Evolutionary conservation across 2,113 vertebrate species (phyloP).

Genomic region (Pterocles burchelli): DNA sequence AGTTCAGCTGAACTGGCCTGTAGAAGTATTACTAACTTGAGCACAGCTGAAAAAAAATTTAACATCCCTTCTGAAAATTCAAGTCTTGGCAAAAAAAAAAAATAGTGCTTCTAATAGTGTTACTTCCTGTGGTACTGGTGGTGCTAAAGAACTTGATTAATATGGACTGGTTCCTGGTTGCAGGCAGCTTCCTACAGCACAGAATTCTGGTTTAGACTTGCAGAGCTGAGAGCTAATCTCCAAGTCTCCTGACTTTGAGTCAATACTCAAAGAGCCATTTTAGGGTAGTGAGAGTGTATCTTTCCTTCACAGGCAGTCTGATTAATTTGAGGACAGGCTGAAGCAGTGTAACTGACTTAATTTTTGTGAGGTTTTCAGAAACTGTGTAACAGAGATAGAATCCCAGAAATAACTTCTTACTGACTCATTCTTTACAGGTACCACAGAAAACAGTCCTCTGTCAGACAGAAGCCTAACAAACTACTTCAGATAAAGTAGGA

Average conservation of each 20-base stretch:
- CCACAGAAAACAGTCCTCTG: not conserved
- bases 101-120: not conserved
- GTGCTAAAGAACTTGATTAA: not conserved
- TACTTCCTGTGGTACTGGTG: not conserved
- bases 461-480: not conserved
- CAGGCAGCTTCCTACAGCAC: not conserved
- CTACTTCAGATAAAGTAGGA: not conserved
- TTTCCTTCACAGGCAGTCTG: not conserved
- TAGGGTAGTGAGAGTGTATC: not conserved
- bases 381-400: not conserved
- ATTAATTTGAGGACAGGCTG: not conserved
- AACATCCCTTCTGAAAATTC: not conserved
- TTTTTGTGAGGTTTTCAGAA: not conserved
- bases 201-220: not conserved
- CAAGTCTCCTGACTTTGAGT: not conserved
- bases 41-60: not conserved
- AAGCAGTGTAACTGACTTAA: not conserved
- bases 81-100: not conserved
- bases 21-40: not conserved
- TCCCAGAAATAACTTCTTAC: not conserved
- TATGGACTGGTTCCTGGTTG: not conserved
- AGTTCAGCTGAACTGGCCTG: not conserved
- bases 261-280: not conserved
- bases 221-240: not conserved
- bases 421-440: not conserved